Conservation (phyloP, 2,888 invertebrate genomes). For the Lasioglossum lativentre region DNA sequence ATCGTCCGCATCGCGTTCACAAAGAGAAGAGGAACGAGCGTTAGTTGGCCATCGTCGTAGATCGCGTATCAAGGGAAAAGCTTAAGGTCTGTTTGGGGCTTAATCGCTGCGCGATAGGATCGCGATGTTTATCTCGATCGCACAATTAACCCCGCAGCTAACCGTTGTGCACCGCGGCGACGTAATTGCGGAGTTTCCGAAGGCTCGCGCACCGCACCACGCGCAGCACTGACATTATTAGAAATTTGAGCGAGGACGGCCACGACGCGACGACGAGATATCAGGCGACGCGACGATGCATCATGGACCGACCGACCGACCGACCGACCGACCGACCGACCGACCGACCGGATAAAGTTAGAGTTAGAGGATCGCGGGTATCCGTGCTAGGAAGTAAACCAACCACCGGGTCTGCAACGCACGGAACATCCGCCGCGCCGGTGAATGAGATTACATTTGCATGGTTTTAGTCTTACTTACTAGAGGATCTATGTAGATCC, state of each 20-base stretch:
- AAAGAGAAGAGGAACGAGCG: background rate
- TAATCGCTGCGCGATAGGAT: constrained; percentile 59
- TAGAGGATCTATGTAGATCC: constrained; percentile 8
- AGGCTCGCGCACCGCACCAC: background rate
- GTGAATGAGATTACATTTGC: constrained; percentile 7
- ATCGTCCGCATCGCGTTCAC: background rate
- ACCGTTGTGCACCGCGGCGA: constrained; percentile 16
- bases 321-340: no score
- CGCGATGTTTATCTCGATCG: constrained; percentile 65
- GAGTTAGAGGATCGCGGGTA: background rate
- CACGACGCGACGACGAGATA: no score
- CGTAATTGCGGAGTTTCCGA: constrained; percentile 44
- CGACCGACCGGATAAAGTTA: no score
- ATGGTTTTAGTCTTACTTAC: no score
- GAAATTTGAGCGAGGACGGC: constrained; percentile 41
- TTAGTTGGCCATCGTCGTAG: constrained; percentile 45
- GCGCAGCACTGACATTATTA: background rate
- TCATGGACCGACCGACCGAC: constrained; percentile 19
- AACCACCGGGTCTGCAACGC: background rate
- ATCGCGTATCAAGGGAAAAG: constrained; percentile 60
- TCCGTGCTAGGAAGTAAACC: background rate
- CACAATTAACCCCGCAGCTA: constrained; percentile 62
- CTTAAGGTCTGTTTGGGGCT: constrained; percentile 57
- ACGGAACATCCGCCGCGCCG: constrained; percentile 1
- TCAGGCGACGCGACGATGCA: constrained; percentile 13